These are phyloP conservation scores for Ormyrus thymus DNA, from an alignment of 2,888 invertebrate species.

Conservation along the genomic window DNA sequence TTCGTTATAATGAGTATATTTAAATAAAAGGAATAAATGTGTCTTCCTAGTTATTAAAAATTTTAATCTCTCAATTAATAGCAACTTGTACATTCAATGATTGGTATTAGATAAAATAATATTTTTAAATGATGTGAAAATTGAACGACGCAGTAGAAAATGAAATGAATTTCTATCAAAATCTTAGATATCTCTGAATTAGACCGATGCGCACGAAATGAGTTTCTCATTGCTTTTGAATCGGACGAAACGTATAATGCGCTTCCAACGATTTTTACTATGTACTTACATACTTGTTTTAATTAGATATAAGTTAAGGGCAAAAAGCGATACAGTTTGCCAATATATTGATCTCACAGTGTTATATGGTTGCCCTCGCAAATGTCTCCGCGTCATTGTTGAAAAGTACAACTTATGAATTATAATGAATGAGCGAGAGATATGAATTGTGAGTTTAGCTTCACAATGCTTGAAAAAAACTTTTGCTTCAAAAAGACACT, in stretches of 20 bases:
- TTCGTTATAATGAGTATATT: background rate
- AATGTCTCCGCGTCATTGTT: constrained; percentile 37
- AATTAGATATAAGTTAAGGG: constrained; percentile 64
- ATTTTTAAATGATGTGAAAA: background rate
- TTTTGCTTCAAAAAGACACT: constrained; percentile 28
- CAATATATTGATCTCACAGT: constrained; percentile 64
- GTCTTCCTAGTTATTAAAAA: constrained; percentile 25
- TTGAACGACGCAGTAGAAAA: background rate
- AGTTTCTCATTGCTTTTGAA: constrained; percentile 36
- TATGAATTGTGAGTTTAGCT: constrained; percentile 24
- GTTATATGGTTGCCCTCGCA: constrained; percentile 43
- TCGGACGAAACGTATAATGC: constrained; percentile 55
- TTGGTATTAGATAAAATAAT: too few species aligned
- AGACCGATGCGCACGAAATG: constrained; percentile 11
- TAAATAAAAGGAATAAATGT: background rate
- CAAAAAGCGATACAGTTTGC: constrained; percentile 55
- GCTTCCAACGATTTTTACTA: constrained; percentile 62
- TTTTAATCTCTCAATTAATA: background rate
- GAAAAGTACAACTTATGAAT: constrained; percentile 14
- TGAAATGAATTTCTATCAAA: constrained; percentile 7
- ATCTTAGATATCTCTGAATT: background rate
- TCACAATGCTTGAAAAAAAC: constrained; percentile 30
- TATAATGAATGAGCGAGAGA: constrained; percentile 20
- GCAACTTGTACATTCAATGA: background rate
- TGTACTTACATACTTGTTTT: constrained; percentile 66